These are phyloP conservation scores for Rhabditoides inermis DNA, from an alignment of 2,888 invertebrate species.

Conservation along the genomic window DNA sequence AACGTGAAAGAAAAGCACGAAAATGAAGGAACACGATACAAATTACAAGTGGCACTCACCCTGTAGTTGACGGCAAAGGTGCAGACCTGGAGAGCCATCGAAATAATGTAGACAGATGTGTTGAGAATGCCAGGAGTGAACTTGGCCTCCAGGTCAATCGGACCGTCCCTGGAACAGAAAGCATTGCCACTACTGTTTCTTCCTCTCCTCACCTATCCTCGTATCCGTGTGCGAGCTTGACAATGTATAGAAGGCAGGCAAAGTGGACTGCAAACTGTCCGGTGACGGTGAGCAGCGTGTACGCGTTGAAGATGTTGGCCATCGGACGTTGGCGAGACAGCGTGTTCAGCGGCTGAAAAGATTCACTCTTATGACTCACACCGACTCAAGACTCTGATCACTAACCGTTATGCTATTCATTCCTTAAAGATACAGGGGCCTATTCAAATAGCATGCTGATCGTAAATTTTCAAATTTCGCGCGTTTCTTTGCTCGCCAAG, in stretches of 20 bases:
- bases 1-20: neutral
- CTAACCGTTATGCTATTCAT: too few relatives aligned
- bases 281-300: constrained; percentile 88
- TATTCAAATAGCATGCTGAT: too few relatives aligned
- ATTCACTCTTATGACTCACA: too few relatives aligned
- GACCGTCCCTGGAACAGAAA: constrained; percentile 31
- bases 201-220: constrained; percentile 30
- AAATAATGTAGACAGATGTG: constrained; percentile 95
- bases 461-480: too few relatives aligned
- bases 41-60: constrained; percentile 60
- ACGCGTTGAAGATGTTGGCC: constrained; percentile 95
- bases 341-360: constrained; percentile 71
- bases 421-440: too few relatives aligned
- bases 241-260: constrained; percentile 77
- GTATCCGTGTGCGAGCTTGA: constrained; percentile 56
- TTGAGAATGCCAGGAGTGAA: constrained; percentile 90
- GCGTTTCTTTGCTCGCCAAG: too few relatives aligned
- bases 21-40: neutral
- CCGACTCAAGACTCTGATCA: neutral
- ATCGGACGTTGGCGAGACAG: constrained; percentile 86
- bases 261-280: constrained; percentile 92
- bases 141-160: constrained; percentile 47
- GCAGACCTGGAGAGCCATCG: constrained; percentile 89
- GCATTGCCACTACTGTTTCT: neutral
- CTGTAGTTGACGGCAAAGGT: constrained; percentile 98